Evolutionary conservation across 2,797 vertebrate species (phyloP), one percentile per base, ranked within the genome.

Genomic region (Chelon labrosus): DNA sequence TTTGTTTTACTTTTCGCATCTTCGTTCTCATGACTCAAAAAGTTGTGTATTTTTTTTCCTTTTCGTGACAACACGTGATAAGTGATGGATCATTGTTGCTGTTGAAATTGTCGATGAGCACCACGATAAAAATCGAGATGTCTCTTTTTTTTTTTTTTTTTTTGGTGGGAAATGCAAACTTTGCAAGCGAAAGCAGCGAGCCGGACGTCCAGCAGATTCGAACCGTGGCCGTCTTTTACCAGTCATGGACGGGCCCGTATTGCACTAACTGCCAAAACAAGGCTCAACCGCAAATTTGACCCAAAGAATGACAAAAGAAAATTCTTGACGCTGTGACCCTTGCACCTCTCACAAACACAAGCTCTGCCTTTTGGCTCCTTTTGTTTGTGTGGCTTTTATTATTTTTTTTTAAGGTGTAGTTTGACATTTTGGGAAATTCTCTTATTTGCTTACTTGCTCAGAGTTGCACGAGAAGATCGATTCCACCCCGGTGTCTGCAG

Each of bases 41-140:
- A 57, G 58, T 77, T 31, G 7, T 31, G 50, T 80, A 86, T 90
- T 79, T 87, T 67, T 88, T 87, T 22, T 22, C 22, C 22, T 79
- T 89, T 91, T 90, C 89, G 83, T 91, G 86, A 89, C 66, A 47
- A 89, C 75, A 86, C 90, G 85, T 86, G 79, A 74, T 64, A 82
- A 88, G 70, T 83, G 74, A 85, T 88, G 84, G 87, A 81, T 90
- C 81, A 53, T 83, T 88, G 75, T 89, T 86, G 84, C 75, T 89
- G 82, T 90, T 88, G 73, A 85, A 73, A 88, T 81, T 87, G 82
- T 88, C 73, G 67, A 87, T 79, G 70, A 89, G 78, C 84, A 85
- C 84, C 74, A 89, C 78, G 86, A 87, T 84, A 80, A 91, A 27
- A 88, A 70, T 73, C 70, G 70, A 83, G 62, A 87, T n/a, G n/a